These are phyloP conservation scores for Macrobrachium nipponense DNA, from an alignment of 1,140 invertebrate species.

Conservation along the genomic window DNA sequence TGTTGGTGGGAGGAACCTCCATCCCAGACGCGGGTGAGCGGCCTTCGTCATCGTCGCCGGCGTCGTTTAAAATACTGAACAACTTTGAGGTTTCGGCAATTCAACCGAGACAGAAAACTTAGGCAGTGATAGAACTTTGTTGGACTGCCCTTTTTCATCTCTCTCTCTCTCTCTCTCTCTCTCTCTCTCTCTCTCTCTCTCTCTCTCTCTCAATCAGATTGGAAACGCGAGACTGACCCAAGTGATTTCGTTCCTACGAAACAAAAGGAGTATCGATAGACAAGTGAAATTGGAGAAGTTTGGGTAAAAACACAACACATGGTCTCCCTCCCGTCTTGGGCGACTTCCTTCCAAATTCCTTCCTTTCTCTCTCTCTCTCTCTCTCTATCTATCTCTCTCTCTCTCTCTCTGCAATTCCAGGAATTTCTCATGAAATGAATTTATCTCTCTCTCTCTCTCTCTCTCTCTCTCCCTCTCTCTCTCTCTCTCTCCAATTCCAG, in stretches of 20 bases:
- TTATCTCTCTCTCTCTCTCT: no score
- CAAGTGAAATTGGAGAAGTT: conserved; percentile 45
- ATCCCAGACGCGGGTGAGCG: no score
- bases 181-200: conserved; percentile 17
- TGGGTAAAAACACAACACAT: conserved; percentile 16
- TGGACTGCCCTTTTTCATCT: conserved; percentile 35
- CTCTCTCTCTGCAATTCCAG: background rate
- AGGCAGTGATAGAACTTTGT: conserved; percentile 17
- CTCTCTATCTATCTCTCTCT: conserved; percentile 7
- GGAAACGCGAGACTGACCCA: conserved; percentile 39
- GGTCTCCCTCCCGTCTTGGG: background rate
- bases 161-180: no score
- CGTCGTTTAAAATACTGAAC: conserved; percentile 29
- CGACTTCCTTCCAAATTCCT: background rate
- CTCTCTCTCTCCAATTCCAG: no score
- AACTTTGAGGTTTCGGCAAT: conserved; percentile 43
- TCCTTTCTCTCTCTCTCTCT: conserved; percentile 6
- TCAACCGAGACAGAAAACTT: conserved; percentile 36
- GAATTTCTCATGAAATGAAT: no score
- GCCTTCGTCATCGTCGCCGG: no score
- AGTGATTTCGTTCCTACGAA: conserved; percentile 30
- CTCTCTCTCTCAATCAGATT: conserved; percentile 39
- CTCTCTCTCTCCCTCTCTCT: no score
- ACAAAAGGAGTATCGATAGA: conserved; percentile 36
- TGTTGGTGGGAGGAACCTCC: background rate